These are phyloP conservation scores for Thalassarche chlororhynchos DNA, from an alignment of 2,113 vertebrate genomes.

Conservation along the genomic window DNA sequence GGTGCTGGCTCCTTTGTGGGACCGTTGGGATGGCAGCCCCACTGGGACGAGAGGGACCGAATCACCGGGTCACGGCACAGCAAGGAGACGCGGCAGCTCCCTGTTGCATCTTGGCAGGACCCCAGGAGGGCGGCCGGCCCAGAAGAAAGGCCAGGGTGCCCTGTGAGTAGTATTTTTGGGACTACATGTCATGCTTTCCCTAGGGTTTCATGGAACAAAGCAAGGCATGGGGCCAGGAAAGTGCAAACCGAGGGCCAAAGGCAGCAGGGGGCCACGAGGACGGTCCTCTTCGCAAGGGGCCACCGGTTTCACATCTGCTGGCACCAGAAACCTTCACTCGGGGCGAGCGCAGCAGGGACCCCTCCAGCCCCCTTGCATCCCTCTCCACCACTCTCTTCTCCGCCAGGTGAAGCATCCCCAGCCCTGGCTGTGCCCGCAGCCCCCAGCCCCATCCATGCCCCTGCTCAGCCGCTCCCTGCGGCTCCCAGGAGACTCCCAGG, in stretches of 20 bases:
- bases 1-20: neutral
- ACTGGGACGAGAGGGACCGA: fast-evolving
- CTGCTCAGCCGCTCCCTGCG: fast-evolving
- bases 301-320: neutral
- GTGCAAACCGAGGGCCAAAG: neutral
- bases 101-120: fast-evolving
- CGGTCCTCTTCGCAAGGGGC: neutral
- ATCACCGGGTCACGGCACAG: fast-evolving
- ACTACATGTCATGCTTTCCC: neutral
- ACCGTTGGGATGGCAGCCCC: neutral
- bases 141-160: neutral
- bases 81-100: neutral
- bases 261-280: fast-evolving
- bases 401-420: neutral
- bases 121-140: neutral
- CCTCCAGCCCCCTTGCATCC: neutral
- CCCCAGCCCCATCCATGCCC: neutral
- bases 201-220: neutral
- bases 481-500: neutral
- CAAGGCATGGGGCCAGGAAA: neutral
- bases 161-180: neutral
- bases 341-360: fast-evolving
- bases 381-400: neutral
- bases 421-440: neutral
- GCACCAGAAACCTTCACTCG: neutral